These are phyloP conservation scores for Diplolepis rosae DNA, from an alignment of 2,888 invertebrate species.

Conservation along the genomic window DNA sequence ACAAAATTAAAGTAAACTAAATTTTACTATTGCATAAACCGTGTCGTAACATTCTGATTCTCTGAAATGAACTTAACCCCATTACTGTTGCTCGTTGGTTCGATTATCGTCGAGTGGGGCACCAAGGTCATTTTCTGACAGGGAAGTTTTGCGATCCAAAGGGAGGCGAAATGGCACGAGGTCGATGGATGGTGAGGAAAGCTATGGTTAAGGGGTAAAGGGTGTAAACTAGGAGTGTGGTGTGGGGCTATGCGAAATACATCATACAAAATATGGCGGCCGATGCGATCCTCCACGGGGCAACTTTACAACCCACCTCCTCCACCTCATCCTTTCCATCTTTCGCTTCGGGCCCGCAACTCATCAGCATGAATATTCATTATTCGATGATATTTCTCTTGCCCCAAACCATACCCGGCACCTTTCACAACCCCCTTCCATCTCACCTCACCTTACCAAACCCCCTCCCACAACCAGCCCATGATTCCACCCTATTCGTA, in stretches of 20 bases:
- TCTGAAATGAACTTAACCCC: constrained; percentile 25
- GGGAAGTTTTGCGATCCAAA: constrained; percentile 41
- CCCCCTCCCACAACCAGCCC: constrained; percentile 46
- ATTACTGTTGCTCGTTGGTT: constrained; percentile 26
- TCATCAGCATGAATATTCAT: constrained; percentile 73
- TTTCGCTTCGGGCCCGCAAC: constrained; percentile 67
- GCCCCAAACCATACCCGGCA: constrained; percentile 37
- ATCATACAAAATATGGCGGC: constrained; percentile 70
- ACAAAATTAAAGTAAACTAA: background rate
- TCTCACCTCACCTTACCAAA: no score
- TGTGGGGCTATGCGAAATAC: constrained; percentile 58
- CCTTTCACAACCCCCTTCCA: constrained; percentile 50
- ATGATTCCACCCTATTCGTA: constrained; percentile 50
- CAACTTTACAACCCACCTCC: constrained; percentile 68
- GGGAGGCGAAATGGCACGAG: constrained; percentile 55
- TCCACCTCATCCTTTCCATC: constrained; percentile 63
- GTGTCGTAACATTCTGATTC: background rate
- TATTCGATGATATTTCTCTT: constrained; percentile 73
- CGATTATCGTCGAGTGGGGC: constrained; percentile 36
- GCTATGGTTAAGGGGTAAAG: constrained; percentile 42
- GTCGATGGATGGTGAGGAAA: constrained; percentile 47
- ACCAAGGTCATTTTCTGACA: constrained; percentile 46
- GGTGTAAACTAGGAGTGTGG: constrained; percentile 44
- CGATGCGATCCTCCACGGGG: constrained; percentile 71
- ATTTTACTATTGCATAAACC: background rate